Evolutionary conservation across 1,140 invertebrate species (phyloP).

Genomic region (Drosophila albomicans): DNA sequence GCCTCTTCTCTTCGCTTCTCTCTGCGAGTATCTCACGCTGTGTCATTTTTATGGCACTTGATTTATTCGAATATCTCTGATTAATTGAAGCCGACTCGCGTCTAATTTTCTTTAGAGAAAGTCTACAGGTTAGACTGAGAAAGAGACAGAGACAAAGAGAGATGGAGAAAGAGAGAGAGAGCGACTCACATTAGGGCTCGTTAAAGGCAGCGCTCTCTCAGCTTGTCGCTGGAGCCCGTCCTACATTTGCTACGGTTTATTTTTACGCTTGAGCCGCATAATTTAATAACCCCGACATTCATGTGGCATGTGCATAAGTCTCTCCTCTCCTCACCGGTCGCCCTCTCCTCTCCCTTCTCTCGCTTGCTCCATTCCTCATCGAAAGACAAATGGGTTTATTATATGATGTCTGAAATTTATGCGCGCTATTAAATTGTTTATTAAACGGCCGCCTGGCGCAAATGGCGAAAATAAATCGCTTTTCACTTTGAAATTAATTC

Average conservation of each 20-base stretch:
- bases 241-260: slow-evolving; percentile 79
- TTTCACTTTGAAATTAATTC: slow-evolving; percentile 74
- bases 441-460: slow-evolving; percentile 76
- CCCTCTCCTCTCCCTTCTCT: neutral
- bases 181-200: slow-evolving; percentile 69
- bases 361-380: neutral
- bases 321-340: slow-evolving; percentile 43
- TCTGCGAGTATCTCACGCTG: slow-evolving; percentile 70
- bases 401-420: slow-evolving; percentile 81
- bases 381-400: slow-evolving; percentile 82
- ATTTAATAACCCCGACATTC: slow-evolving; percentile 71
- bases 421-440: slow-evolving; percentile 82
- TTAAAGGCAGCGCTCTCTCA: slow-evolving; percentile 47
- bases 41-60: slow-evolving; percentile 80
- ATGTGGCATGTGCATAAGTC: slow-evolving; percentile 46
- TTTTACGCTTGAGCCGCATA: slow-evolving; percentile 79
- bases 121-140: slow-evolving; percentile 35
- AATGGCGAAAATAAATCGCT: slow-evolving; percentile 82
- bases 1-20: neutral
- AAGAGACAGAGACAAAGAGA: neutral
- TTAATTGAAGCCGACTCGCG: slow-evolving; percentile 78
- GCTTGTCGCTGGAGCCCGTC: slow-evolving; percentile 43
- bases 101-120: slow-evolving; percentile 64
- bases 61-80: slow-evolving; percentile 78
- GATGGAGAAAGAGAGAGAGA: neutral